Evolutionary conservation across 1,140 invertebrate genomes (phyloP).

Genomic region (Drosophila virilis): DNA sequence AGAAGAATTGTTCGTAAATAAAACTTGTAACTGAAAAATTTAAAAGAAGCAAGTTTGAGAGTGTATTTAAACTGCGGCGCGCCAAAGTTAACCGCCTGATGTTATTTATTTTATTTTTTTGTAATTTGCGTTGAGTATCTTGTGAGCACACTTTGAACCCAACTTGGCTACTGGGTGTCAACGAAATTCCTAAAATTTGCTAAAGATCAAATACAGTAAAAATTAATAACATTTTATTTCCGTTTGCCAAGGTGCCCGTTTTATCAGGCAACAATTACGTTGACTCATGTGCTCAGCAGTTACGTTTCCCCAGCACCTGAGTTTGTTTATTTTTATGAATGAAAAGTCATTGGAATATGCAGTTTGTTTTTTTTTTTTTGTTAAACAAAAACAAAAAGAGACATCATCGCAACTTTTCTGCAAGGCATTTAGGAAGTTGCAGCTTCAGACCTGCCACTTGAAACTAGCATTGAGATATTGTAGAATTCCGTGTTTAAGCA

Average conservation of each 20-base stretch:
- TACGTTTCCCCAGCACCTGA: neutral
- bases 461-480: neutral
- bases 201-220: neutral
- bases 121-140: neutral
- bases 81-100: too few relatives aligned
- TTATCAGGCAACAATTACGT: neutral
- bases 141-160: conserved; percentile 59
- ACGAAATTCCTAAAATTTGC: conserved; percentile 10
- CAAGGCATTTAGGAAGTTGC: conserved; percentile 5
- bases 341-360: neutral
- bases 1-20: too few relatives aligned
- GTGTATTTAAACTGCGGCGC: too few relatives aligned
- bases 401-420: too few relatives aligned
- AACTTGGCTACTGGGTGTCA: conserved; percentile 26
- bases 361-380: too few relatives aligned
- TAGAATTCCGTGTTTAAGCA: neutral
- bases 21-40: too few relatives aligned
- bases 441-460: neutral
- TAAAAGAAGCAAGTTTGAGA: too few relatives aligned
- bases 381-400: neutral
- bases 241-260: neutral
- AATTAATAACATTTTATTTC: neutral
- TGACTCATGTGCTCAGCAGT: conserved; percentile 18
- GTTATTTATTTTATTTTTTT: neutral
- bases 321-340: conserved; percentile 28